phyloP scores from a whole-genome alignment of 1,140 invertebrate genomes.

The Drosophila pachea region DNA sequence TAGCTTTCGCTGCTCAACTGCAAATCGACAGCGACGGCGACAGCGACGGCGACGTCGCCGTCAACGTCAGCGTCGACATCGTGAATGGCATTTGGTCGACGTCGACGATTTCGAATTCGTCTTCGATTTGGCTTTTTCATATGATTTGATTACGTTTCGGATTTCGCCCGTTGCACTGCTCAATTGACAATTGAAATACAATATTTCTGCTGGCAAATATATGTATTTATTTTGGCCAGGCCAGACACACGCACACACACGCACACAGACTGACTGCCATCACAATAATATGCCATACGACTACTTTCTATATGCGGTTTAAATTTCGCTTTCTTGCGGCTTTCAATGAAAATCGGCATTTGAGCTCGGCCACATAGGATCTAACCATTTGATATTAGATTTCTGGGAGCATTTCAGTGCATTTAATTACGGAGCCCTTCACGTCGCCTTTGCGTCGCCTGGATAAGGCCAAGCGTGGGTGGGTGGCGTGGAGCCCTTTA shows the following conservation, averaged over 20 bases:
- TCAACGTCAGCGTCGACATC: background rate
- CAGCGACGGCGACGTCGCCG: slow-evolving; percentile 3
- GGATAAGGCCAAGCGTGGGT: no score
- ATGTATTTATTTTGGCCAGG: slow-evolving; percentile 34
- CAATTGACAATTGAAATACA: slow-evolving; percentile 70
- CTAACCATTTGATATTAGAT: no score
- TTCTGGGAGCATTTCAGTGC: no score
- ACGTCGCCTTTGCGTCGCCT: no score
- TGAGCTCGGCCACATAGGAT: background rate
- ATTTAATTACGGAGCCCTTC: no score
- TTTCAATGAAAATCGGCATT: background rate
- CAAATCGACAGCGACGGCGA: slow-evolving; percentile 46
- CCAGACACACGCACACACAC: no score
- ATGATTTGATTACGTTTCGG: slow-evolving; percentile 70
- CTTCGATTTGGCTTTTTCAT: slow-evolving; percentile 60
- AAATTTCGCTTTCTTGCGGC: background rate
- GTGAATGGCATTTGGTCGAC: no score
- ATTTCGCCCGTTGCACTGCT: slow-evolving; percentile 58
- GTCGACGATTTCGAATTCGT: slow-evolving; percentile 32
- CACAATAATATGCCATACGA: background rate
- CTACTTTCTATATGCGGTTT: slow-evolving; percentile 17
- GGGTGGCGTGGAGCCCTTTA: background rate
- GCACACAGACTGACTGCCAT: slow-evolving; percentile 3
- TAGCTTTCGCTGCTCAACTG: slow-evolving; percentile 43
- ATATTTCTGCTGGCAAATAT: slow-evolving; percentile 51